phyloP scores from a whole-genome alignment of 2,113 vertebrate species.

The Hippocampus abdominalis region DNA sequence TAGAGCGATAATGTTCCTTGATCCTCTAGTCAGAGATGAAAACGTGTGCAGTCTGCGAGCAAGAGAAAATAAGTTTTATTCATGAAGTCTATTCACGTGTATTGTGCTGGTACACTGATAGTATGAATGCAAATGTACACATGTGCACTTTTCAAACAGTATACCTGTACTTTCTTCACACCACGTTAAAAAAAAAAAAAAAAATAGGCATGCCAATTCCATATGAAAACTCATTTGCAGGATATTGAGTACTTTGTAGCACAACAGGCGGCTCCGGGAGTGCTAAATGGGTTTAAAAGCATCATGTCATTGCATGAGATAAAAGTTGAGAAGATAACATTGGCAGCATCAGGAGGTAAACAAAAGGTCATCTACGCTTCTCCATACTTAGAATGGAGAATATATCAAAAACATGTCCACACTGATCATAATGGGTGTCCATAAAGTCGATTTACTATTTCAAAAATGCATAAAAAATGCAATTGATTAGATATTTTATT shows the following conservation, averaged over 20 bases:
- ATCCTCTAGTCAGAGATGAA: conserved; percentile 28
- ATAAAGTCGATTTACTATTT: too few relatives aligned
- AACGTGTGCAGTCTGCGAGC: conserved; percentile 34
- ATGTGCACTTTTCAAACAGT: not conserved
- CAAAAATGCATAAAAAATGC: too few relatives aligned
- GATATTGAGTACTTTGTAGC: not conserved
- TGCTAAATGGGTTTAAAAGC: not conserved
- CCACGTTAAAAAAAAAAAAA: not conserved
- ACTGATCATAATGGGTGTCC: too few relatives aligned
- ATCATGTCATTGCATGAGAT: not conserved
- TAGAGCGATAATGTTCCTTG: conserved; percentile 45
- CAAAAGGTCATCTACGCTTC: not conserved
- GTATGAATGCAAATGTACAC: not conserved
- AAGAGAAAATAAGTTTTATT: conserved; percentile 28
- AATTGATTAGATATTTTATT: too few relatives aligned
- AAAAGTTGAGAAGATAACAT: not conserved
- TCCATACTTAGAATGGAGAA: not conserved
- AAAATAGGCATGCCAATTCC: not conserved
- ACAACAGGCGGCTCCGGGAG: not conserved
- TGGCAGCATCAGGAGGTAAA: not conserved
- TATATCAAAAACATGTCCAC: not conserved
- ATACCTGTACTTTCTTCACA: not conserved
- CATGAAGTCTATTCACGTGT: not conserved
- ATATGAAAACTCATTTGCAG: not conserved
- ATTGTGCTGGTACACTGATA: not conserved